phyloP scores from a whole-genome alignment of 2,888 invertebrate species.

The Byasa hedistus region DNA sequence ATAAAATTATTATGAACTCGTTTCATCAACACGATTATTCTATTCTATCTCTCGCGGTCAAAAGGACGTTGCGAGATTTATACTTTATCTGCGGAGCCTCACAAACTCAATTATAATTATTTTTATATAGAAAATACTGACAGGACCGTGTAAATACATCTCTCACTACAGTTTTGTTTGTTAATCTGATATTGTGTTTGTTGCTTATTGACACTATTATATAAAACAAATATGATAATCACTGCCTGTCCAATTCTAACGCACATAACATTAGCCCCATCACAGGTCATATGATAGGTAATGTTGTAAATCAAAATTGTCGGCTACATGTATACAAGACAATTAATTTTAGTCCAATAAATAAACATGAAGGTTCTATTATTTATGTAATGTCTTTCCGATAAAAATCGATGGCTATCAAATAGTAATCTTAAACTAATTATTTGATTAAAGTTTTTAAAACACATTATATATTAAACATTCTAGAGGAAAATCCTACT shows the following conservation, averaged over 20 bases:
- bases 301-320: no score
- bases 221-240: background rate
- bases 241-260: no score
- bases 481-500: conserved; percentile 88
- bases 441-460: background rate
- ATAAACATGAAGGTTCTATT: no score
- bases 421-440: no score
- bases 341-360: no score
- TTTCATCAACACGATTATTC: background rate
- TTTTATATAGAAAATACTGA: background rate
- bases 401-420: no score
- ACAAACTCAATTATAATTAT: background rate
- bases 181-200: background rate
- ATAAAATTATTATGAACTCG: background rate
- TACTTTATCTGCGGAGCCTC: background rate
- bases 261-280: no score
- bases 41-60: background rate
- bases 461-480: background rate
- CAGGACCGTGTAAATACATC: background rate
- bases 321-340: no score
- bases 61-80: background rate
- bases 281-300: no score
- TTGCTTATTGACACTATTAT: background rate
- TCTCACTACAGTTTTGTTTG: background rate
- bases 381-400: no score